phyloP scores from a whole-genome alignment of 2,888 invertebrate species.

The Troides helena region DNA sequence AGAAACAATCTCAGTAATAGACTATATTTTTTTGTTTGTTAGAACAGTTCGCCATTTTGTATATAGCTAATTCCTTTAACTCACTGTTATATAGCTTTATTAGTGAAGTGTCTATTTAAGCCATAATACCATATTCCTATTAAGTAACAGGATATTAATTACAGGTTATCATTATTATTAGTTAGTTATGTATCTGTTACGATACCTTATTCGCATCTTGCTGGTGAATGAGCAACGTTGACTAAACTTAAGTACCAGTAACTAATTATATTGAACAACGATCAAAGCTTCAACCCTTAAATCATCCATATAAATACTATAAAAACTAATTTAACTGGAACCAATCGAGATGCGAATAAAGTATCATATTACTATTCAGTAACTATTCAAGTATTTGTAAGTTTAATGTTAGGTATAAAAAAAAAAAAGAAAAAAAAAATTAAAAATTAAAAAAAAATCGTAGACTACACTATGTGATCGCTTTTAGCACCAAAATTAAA shows the following conservation, averaged over 20 bases:
- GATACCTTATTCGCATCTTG: background rate
- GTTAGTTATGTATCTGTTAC: background rate
- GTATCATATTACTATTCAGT: background rate
- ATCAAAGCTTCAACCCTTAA: background rate
- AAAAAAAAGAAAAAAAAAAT: background rate
- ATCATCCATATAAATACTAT: background rate
- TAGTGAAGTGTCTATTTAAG: background rate
- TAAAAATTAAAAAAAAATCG: background rate
- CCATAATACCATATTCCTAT: conserved; percentile 3
- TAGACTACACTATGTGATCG: background rate
- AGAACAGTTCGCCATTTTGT: conserved; percentile 7
- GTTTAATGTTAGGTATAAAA: background rate
- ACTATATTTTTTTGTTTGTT: conserved; percentile 10
- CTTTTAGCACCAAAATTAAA: background rate
- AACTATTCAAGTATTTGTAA: background rate
- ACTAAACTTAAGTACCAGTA: too few relatives aligned
- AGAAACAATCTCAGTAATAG: conserved; percentile 16
- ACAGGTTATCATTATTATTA: background rate
- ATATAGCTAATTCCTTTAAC: conserved; percentile 7
- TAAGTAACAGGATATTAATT: background rate
- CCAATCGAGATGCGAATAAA: background rate
- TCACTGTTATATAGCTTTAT: background rate
- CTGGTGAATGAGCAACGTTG: background rate
- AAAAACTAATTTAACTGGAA: background rate
- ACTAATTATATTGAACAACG: background rate